These are phyloP conservation scores for Himalopsyche anomala DNA, from an alignment of 2,888 invertebrate genomes.

Conservation along the genomic window DNA sequence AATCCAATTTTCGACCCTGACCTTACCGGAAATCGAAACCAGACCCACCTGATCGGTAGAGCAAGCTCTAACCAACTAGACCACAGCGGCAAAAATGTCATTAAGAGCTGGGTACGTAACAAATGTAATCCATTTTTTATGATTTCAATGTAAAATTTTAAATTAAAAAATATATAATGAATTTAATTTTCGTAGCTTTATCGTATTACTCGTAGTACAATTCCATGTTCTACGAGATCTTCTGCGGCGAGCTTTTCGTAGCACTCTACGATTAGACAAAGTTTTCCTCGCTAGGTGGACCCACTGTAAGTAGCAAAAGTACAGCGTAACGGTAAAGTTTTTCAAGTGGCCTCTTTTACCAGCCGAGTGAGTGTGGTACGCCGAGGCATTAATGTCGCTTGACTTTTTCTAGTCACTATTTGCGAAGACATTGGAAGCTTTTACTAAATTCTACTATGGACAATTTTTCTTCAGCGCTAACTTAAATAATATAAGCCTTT, in stretches of 20 bases:
- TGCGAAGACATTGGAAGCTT: constrained; percentile 24
- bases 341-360: constrained; percentile 39
- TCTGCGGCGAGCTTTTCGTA: constrained; percentile 13
- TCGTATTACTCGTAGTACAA: no score
- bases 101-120: no score
- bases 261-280: constrained; percentile 25
- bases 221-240: background rate
- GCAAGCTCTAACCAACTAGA: no score
- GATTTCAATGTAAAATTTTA: no score
- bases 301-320: constrained; percentile 20
- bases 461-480: background rate
- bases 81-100: no score
- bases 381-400: constrained; percentile 45
- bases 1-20: no score
- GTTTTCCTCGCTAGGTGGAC: constrained; percentile 18
- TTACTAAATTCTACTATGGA: constrained; percentile 1
- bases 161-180: no score
- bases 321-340: constrained; percentile 44
- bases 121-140: no score
- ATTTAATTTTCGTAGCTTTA: no score
- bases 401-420: constrained; percentile 39
- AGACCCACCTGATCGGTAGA: no score
- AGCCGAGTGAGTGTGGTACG: constrained; percentile 36
- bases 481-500: background rate
- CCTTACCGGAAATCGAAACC: no score